Percentiles rank a stretch among this genome's conserved stretches.
These are phyloP conservation scores for Anagrus nilaparvatae DNA, from an alignment of 1,140 invertebrate genomes.

Conservation along the genomic window DNA sequence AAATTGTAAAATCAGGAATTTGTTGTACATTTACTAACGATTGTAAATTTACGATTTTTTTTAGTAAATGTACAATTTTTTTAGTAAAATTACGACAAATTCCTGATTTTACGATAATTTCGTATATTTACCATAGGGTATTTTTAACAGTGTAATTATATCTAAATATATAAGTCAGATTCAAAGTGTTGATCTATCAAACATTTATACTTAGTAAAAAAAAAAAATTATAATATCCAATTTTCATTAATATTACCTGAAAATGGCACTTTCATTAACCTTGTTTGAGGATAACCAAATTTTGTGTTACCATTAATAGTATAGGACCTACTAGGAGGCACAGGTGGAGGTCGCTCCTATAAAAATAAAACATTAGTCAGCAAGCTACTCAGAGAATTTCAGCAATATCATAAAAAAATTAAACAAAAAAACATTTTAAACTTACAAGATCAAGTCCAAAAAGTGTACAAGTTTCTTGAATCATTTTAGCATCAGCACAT, in stretches of 20 bases:
- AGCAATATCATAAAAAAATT: neutral
- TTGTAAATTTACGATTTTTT: no score
- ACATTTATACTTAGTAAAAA: neutral
- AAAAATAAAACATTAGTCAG: conserved; percentile 12
- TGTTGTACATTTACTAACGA: no score
- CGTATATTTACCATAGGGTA: no score
- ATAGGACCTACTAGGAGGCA: conserved; percentile 80
- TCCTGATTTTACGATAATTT: no score
- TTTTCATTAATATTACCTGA: no score
- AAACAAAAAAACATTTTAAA: conserved; percentile 12
- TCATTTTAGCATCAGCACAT: conserved; percentile 72
- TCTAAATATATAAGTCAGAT: no score
- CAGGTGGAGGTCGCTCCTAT: conserved; percentile 80
- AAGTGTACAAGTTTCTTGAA: conserved; percentile 79
- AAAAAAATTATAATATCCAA: neutral
- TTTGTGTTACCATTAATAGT: conserved; percentile 88
- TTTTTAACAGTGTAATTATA: no score
- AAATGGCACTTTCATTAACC: conserved; percentile 83
- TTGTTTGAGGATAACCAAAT: conserved; percentile 81
- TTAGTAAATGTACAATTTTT: no score
- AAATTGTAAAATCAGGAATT: no score
- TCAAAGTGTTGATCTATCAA: no score
- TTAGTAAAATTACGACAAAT: no score
- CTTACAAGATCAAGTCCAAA: conserved; percentile 80
- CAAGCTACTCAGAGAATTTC: neutral